Base-by-base conservation (phyloP, 2,888 invertebrate species). In the Scaptomyza flava region DNA sequence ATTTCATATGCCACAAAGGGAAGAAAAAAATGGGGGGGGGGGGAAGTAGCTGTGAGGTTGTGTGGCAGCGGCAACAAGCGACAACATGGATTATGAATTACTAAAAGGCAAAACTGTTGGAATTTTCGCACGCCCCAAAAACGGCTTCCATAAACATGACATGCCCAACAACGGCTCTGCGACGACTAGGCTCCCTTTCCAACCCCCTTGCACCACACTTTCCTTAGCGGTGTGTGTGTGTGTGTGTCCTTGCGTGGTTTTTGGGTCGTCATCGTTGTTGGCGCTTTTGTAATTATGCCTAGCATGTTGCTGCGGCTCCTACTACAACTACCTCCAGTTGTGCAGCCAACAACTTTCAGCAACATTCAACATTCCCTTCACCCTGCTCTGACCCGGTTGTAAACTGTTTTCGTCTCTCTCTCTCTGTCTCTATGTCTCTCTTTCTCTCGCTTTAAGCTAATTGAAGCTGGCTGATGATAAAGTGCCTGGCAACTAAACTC, bases 21-120 rank as follows among this genome's bases (percentile, higher is more conserved):
- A 1, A n/a, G n/a, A 42, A 3, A n/a, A 8, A 7, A 23, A n/a
- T n/a, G n/a, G 3, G 45, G 6, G 6, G 33, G 1, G 38, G 6
- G 9, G 9, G 3, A 0, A 17, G 17, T 17, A 17, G 17, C n/a
- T 27, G 27, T 27, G 2, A 38, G 12, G 12, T 12, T n/a, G 36
- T n/a, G 54, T 3, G 8, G 45, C 2, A 11, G 50, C 17, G 51
- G 50, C 34, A 50, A 50, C 58, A 51, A 48, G 36, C 47, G 51
- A 58, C 53, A 60, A 58, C 83, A 47, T 77, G 68, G 74, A 81
- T 86, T 82, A 88, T 82, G 82, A 82, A 82, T 82, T 88, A 85
- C 75, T 88, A 88, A 82, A 85, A 65, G 82, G 76, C 82, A 70
- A 74, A 71, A 67, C 70, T 82, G 88, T 62, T 76, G 80, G 71